phyloP scores from a whole-genome alignment of 1,140 invertebrate species.

The Piezodorus guildinii region DNA sequence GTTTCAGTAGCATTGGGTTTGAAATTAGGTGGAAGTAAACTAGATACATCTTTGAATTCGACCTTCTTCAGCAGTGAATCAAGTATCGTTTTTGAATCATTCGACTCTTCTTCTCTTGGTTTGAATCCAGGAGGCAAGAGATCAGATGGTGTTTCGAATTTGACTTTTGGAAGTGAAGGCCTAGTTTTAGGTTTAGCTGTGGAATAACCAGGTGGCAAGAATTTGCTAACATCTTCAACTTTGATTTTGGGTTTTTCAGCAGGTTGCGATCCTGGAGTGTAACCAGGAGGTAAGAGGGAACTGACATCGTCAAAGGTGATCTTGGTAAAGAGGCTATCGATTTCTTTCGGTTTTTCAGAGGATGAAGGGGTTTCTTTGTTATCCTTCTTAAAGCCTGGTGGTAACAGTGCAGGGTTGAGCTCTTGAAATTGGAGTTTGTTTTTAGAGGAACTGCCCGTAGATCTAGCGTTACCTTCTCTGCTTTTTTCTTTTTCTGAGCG shows the following conservation, averaged over 20 bases:
- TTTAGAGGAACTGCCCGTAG: constrained; percentile 22
- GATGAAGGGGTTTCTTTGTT: constrained; percentile 33
- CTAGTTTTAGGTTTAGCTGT: constrained; percentile 7
- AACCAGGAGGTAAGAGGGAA: constrained; percentile 33
- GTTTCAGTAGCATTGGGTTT: background rate
- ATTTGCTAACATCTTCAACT: constrained; percentile 16
- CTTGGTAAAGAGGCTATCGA: constrained; percentile 28
- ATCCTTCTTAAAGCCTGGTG: constrained; percentile 46
- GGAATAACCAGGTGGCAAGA: background rate
- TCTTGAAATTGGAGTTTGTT: constrained; percentile 42
- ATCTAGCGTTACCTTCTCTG: constrained; percentile 22
- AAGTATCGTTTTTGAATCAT: constrained; percentile 25
- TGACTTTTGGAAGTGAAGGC: constrained; percentile 22
- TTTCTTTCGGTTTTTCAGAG: constrained; percentile 23
- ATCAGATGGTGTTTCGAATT: constrained; percentile 28
- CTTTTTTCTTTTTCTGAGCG: background rate
- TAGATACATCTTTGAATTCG: constrained; percentile 42
- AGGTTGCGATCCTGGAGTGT: constrained; percentile 26
- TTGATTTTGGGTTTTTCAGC: constrained; percentile 10
- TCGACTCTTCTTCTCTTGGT: constrained; percentile 28
- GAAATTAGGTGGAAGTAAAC: constrained; percentile 30
- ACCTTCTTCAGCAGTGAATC: constrained; percentile 34
- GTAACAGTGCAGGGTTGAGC: constrained; percentile 45
- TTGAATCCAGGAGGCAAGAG: constrained; percentile 32
- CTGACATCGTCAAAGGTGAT: constrained; percentile 33